Percentiles rank a stretch among this genome's conserved stretches.
phyloP scores from a whole-genome alignment of 1,140 invertebrate genomes.

The Chironomus striatipennis region DNA sequence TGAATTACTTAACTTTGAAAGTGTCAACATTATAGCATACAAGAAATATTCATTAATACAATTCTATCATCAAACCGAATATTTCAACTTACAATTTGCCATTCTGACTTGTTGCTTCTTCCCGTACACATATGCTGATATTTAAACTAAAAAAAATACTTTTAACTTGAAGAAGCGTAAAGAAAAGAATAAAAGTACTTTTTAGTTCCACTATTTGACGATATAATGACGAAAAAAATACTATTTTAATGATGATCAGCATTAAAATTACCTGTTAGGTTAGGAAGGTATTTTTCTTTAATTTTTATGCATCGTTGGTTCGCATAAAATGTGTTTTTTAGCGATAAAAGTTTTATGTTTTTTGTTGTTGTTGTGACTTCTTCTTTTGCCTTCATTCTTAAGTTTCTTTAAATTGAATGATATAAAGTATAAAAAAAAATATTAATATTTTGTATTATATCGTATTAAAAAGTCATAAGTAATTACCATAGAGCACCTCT shows the following conservation, averaged over 20 bases:
- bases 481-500: no score
- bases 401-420: no score
- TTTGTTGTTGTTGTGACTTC: not conserved
- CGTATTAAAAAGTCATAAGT: no score
- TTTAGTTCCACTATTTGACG: constrained; percentile 22
- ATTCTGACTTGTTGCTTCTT: not conserved
- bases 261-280: constrained; percentile 21
- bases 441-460: no score
- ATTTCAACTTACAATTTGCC: not conserved
- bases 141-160: not conserved
- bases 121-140: not conserved
- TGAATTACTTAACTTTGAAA: constrained; percentile 22
- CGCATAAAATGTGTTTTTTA: not conserved
- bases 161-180: constrained; percentile 14
- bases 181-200: constrained; percentile 18
- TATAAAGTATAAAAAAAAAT: no score
- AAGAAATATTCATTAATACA: no score
- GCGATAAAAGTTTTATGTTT: not conserved
- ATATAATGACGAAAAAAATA: constrained; percentile 19
- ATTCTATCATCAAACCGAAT: no score
- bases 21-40: not conserved
- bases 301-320: constrained; percentile 17
- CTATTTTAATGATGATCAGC: constrained; percentile 21
- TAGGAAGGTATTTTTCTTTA: constrained; percentile 24
- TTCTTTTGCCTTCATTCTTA: no score